These are phyloP conservation scores for Psittacula derbiana DNA, from an alignment of 2,797 vertebrate genomes.

Conservation along the genomic window DNA sequence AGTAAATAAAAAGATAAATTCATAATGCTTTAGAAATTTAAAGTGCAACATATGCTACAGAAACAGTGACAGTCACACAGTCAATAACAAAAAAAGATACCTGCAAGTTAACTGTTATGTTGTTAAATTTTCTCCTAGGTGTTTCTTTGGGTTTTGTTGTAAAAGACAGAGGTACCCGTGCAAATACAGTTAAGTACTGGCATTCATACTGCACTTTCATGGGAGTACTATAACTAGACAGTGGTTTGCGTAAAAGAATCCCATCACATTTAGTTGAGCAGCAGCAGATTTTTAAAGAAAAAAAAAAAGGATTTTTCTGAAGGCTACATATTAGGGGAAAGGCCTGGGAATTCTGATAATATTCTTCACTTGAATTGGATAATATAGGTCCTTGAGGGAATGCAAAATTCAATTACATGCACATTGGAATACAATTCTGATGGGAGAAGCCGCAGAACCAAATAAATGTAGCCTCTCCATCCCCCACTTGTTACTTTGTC, in stretches of 20 bases:
- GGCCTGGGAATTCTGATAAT: neutral
- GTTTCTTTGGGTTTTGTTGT: neutral
- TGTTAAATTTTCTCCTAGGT: neutral
- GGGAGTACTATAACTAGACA: neutral
- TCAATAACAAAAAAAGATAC: neutral
- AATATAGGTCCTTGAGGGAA: neutral
- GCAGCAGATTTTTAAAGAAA: neutral
- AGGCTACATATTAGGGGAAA: neutral
- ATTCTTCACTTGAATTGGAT: neutral
- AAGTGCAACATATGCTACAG: neutral
- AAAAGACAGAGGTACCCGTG: neutral
- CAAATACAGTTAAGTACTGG: neutral
- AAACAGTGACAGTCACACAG: neutral
- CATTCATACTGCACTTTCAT: neutral
- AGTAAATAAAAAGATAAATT: neutral
- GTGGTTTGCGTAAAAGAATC: neutral
- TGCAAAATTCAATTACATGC: neutral
- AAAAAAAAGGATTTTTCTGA: neutral
- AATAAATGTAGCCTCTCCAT: neutral
- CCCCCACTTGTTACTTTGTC: neutral
- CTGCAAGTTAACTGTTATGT: neutral
- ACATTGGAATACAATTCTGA: neutral
- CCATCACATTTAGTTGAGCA: neutral
- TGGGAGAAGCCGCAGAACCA: neutral
- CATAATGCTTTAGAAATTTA: neutral